Base-by-base conservation (phyloP, 2,888 invertebrate genomes). In the Microctonus brassicae region DNA sequence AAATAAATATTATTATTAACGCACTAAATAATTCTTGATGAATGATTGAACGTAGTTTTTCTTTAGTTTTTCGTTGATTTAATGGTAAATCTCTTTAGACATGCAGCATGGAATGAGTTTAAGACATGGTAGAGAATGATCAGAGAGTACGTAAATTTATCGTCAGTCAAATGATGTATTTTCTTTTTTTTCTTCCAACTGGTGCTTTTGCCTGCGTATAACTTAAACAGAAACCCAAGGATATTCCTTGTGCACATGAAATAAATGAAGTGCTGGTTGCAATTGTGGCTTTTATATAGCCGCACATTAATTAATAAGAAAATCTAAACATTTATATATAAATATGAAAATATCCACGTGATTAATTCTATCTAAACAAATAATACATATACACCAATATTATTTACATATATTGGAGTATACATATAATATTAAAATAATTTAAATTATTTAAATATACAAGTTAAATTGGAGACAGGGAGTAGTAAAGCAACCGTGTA, bases 91-190 rank as follows among this genome's bases (percentile, higher is more conserved):
- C 26, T 55, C 52, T 53, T n/a, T 10, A n/a, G 26, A 55, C 26
- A n/a, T 55, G 26, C 47, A n/a, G 26, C 55, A 65, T 24, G 47
- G 33, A 22, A 42, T 22, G 36, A 13, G 39, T n/a, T n/a, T n/a
- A 55, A 47, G 47, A 39, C 13, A 42, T 42, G 36, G 7, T 7
- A 61, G 57, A 22, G 57, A 61, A 33, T 13, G 9, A 47, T n/a
- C 67, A 53, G 22, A 52, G 64, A 24, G 42, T 66, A 71, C 73
- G 73, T 73, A 73, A 73, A 73, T 71, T 73, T 71, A 71, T 73
- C 71, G 47, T 34, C 39, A 61, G 60, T 61, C 71, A 66, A 71
- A 73, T 69, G 69, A 39, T 53, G 55, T n/a, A n/a, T n/a, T n/a
- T n/a, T n/a, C n/a, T n/a, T n/a, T n/a, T n/a, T 65, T 52, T 64